A percentile compares a stretch with the other conserved stretches of the same genome.
Conservation (phyloP, 2,113 vertebrate species). For the Caretta caretta region DNA sequence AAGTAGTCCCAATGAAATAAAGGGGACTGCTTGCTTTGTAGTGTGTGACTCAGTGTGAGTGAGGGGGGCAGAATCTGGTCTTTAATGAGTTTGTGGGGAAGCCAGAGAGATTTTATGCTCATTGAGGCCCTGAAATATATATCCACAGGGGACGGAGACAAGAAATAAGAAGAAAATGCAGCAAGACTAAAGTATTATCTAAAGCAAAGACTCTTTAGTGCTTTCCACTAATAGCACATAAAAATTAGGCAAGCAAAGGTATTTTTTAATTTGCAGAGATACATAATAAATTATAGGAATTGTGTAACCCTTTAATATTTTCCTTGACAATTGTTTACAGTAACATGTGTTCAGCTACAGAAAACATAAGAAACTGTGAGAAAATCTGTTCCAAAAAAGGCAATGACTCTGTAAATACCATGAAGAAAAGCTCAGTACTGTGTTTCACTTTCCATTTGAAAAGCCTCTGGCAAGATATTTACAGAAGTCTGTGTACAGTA, state of each 20-base stretch:
- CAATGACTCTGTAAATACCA: constrained; percentile 2
- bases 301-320: background rate
- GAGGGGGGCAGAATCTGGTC: background rate
- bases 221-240: background rate
- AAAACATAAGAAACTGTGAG: background rate
- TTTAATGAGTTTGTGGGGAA: background rate
- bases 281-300: background rate
- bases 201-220: background rate
- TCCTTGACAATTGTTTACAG: constrained; percentile 33
- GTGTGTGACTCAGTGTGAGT: background rate
- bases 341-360: background rate
- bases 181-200: background rate
- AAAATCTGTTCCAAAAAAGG: constrained; percentile 15
- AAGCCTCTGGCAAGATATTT: background rate
- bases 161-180: background rate
- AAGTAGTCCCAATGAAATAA: background rate
- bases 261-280: background rate
- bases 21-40: background rate
- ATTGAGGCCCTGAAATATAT: background rate
- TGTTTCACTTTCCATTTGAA: background rate
- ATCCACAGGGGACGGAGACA: background rate
- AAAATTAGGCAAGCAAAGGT: background rate
- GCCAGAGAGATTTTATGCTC: background rate
- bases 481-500: background rate
- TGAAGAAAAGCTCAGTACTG: rapidly evolving